Percentiles rank a stretch among this genome's conserved stretches.
Conservation (phyloP, 2,797 vertebrate genomes). For the Heterohyrax brucei region DNA sequence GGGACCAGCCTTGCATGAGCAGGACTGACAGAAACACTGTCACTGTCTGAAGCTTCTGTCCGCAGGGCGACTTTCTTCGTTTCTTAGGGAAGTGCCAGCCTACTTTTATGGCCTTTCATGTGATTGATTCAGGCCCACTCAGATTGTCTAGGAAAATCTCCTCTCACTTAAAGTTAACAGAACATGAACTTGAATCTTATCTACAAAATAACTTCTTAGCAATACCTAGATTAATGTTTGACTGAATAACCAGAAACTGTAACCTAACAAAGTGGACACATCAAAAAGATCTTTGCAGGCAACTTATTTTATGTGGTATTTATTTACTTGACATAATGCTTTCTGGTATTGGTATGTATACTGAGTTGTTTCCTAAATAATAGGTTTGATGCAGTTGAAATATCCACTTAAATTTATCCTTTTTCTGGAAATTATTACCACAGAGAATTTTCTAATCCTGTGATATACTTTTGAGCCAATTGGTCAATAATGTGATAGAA, state of each 20-base stretch:
- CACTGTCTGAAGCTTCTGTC: not conserved
- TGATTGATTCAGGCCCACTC: not conserved
- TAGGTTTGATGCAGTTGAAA: slow-evolving; percentile 44
- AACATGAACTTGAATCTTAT: slow-evolving; percentile 36
- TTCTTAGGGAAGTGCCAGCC: not conserved
- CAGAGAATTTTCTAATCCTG: slow-evolving; percentile 36
- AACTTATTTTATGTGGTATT: not conserved
- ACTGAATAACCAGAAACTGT: not conserved
- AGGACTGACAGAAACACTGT: not conserved
- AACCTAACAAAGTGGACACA: not conserved
- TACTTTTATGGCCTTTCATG: not conserved
- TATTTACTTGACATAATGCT: not conserved
- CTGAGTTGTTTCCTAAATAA: slow-evolving; percentile 27
- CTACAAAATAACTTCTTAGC: not conserved
- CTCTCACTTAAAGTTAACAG: not conserved
- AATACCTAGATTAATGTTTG: not conserved
- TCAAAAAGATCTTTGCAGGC: not conserved
- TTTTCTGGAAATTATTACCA: slow-evolving; percentile 62
- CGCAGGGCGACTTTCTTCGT: not conserved
- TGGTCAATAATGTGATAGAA: slow-evolving; percentile 78
- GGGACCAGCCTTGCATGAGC: not conserved
- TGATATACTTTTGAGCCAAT: slow-evolving; percentile 49
- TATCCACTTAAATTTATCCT: slow-evolving; percentile 34
- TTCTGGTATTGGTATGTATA: not conserved
- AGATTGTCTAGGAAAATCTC: slow-evolving; percentile 1